Percentiles rank a stretch among this genome's conserved stretches.
Evolutionary conservation across 2,113 vertebrate genomes (phyloP).

Genomic region (Ailurus styani): DNA sequence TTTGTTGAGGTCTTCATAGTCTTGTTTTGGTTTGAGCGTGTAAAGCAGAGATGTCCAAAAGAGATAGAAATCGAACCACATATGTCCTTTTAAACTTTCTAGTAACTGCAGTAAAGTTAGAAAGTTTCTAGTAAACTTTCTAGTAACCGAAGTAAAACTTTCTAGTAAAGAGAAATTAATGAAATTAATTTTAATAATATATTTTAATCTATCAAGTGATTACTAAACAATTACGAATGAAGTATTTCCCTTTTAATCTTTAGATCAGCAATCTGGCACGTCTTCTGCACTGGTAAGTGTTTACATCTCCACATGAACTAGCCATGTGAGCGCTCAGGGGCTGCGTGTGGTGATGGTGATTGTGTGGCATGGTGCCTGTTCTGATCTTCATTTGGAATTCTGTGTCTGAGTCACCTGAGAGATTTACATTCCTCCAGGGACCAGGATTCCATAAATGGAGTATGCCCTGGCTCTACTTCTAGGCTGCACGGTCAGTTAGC

Average conservation of each 20-base stretch:
- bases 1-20: not conserved
- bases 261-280: not conserved
- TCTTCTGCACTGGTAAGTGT: not conserved
- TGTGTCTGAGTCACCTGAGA: not conserved
- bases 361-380: fast-evolving
- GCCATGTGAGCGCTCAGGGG: not conserved
- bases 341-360: fast-evolving
- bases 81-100: not conserved
- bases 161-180: not conserved
- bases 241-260: not conserved
- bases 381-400: not conserved
- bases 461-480: not conserved
- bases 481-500: not conserved
- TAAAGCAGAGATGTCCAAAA: not conserved
- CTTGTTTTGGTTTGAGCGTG: not conserved
- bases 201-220: not conserved
- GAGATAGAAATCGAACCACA: not conserved
- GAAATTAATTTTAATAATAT: not conserved
- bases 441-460: not conserved
- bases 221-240: not conserved
- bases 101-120: not conserved
- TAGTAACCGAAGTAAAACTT: too few relatives aligned
- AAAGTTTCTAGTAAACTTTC: too few relatives aligned
- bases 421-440: not conserved
- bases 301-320: not conserved